These are phyloP conservation scores for Polyploca ridens DNA, from an alignment of 2,888 invertebrate genomes.

Conservation along the genomic window DNA sequence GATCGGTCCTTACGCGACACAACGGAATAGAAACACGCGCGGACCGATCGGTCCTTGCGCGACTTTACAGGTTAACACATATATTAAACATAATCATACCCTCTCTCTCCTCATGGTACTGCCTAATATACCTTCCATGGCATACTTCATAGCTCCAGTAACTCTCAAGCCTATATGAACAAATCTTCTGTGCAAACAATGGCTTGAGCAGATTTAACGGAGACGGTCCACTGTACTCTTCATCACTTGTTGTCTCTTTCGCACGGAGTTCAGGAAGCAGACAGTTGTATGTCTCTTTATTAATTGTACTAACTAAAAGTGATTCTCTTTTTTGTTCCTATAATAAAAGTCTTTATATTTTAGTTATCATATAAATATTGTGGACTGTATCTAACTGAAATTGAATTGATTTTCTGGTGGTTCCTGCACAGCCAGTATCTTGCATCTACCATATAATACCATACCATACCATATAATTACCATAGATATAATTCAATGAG, in stretches of 20 bases:
- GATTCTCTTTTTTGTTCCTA: conserved; percentile 74
- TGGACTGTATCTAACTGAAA: conserved; percentile 36
- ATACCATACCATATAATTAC: no score
- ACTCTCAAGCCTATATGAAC: conserved; percentile 93
- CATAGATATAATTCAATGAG: no score
- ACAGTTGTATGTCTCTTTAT: conserved; percentile 94
- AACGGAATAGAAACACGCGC: no score
- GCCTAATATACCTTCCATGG: conserved; percentile 95
- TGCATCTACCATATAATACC: no score
- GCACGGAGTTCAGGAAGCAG: conserved; percentile 87
- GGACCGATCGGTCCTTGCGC: no score
- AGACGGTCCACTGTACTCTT: conserved; percentile 88
- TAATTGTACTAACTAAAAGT: conserved; percentile 88
- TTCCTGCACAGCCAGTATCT: no score
- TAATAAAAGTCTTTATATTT: not conserved
- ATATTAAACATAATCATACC: conserved; percentile 61
- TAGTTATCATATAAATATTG: not conserved
- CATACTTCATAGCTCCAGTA: conserved; percentile 99
- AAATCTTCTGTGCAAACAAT: conserved; percentile 90
- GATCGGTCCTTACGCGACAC: no score
- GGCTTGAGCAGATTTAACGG: conserved; percentile 91
- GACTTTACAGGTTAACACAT: no score
- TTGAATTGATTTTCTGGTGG: no score
- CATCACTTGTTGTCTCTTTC: conserved; percentile 82
- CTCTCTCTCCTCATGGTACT: conserved; percentile 98